These are phyloP conservation scores for Quadriops clusia DNA, from an alignment of 2,888 invertebrate genomes.

Conservation along the genomic window DNA sequence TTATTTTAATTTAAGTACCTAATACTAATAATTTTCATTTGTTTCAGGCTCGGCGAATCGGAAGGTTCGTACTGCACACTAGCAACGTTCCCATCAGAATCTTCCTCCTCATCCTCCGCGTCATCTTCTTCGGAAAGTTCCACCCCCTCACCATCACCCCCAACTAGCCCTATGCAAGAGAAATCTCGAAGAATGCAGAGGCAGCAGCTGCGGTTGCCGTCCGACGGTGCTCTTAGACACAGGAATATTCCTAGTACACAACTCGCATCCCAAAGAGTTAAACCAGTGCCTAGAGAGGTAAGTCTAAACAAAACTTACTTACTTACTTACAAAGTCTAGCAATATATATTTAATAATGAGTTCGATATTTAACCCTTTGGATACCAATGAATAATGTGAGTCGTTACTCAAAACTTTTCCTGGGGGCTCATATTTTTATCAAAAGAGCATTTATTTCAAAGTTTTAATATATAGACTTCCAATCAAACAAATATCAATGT, in stretches of 20 bases:
- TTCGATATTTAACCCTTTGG: too few species aligned
- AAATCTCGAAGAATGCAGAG: conserved; percentile 19
- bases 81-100: conserved; percentile 40
- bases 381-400: too few species aligned
- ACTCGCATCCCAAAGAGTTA: conserved; percentile 26
- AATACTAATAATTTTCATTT: too few species aligned
- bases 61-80: conserved; percentile 50
- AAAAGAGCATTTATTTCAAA: too few species aligned
- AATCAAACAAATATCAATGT: too few species aligned
- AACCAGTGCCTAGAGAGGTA: conserved; percentile 32
- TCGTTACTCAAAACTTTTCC: too few species aligned
- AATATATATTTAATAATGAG: too few species aligned
- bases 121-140: conserved; percentile 20
- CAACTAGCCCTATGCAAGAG: conserved; percentile 28
- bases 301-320: conserved; percentile 10
- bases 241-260: conserved; percentile 24
- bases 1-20: too few species aligned
- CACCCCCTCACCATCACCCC: conserved; percentile 26
- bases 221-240: conserved; percentile 23
- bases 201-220: conserved; percentile 19
- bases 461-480: too few species aligned
- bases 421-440: too few species aligned
- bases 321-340: too few species aligned
- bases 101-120: conserved; percentile 20
- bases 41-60: conserved; percentile 46